Conservation (phyloP, 2,888 invertebrate genomes). For the Hirtodrosophila duncani region DNA sequence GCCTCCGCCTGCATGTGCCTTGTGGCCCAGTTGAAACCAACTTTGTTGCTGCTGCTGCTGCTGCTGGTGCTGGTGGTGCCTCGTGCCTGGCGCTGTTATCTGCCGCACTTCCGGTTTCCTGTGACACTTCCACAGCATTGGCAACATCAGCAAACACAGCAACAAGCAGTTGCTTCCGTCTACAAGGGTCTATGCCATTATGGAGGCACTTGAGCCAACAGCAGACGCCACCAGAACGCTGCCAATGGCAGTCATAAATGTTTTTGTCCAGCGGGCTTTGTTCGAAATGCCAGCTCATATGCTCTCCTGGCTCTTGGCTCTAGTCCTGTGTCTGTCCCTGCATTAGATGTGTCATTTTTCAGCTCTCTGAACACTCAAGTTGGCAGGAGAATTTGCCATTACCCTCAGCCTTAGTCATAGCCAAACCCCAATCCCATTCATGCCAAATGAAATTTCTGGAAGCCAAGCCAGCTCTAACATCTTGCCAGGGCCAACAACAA, state of each 20-base stretch:
- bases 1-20: too few species aligned
- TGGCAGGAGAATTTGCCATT: constrained; percentile 51
- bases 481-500: constrained; percentile 13
- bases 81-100: constrained; percentile 51
- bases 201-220: constrained; percentile 67
- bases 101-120: constrained; percentile 68
- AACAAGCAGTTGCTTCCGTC: constrained; percentile 55
- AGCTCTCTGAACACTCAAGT: constrained; percentile 36
- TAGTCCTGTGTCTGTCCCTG: neutral
- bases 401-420: neutral
- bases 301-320: neutral
- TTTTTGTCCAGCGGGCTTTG: constrained; percentile 33
- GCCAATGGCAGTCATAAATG: constrained; percentile 65
- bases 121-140: constrained; percentile 56
- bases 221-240: constrained; percentile 45
- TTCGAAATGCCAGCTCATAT: neutral
- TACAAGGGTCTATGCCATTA: constrained; percentile 65
- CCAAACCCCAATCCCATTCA: too few species aligned
- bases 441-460: too few species aligned
- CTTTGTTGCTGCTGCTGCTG: constrained; percentile 1
- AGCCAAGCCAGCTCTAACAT: constrained; percentile 19
- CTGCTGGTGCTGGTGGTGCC: constrained; percentile 6
- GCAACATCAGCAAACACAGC: constrained; percentile 9
- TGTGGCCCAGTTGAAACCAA: too few species aligned
- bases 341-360: constrained; percentile 34